Conservation (phyloP, 2,888 invertebrate species). For the Agrochola lota region DNA sequence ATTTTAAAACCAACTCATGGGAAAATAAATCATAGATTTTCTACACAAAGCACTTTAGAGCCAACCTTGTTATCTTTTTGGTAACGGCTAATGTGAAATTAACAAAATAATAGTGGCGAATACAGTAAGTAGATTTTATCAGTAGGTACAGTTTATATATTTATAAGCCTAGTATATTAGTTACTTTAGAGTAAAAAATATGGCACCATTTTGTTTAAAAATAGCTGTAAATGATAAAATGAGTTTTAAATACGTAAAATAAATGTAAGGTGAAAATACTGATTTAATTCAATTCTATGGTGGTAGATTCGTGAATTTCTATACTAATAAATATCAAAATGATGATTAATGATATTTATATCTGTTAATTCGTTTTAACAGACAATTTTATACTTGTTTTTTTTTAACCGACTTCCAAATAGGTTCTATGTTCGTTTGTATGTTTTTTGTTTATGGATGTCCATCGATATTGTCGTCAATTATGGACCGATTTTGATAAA, state of each 20-base stretch:
- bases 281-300: background rate
- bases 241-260: background rate
- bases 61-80: conserved; percentile 22
- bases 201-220: background rate
- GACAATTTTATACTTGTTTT: background rate
- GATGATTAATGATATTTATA: background rate
- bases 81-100: conserved; percentile 9
- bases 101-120: background rate
- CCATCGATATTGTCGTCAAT: too few relatives aligned
- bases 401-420: background rate
- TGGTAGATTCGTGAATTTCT: background rate
- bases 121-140: background rate
- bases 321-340: background rate
- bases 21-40: conserved; percentile 76
- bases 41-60: conserved; percentile 61
- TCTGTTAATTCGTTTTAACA: too few relatives aligned
- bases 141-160: background rate
- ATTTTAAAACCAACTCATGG: conserved; percentile 80
- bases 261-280: too few relatives aligned
- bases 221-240: too few relatives aligned
- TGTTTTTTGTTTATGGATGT: too few relatives aligned
- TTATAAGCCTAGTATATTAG: too few relatives aligned
- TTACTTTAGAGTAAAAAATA: too few relatives aligned
- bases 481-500: too few relatives aligned
- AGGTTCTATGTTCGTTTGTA: too few relatives aligned